Conservation (phyloP, 2,797 vertebrate species). For the Sebastes kiyomatsui region DNA sequence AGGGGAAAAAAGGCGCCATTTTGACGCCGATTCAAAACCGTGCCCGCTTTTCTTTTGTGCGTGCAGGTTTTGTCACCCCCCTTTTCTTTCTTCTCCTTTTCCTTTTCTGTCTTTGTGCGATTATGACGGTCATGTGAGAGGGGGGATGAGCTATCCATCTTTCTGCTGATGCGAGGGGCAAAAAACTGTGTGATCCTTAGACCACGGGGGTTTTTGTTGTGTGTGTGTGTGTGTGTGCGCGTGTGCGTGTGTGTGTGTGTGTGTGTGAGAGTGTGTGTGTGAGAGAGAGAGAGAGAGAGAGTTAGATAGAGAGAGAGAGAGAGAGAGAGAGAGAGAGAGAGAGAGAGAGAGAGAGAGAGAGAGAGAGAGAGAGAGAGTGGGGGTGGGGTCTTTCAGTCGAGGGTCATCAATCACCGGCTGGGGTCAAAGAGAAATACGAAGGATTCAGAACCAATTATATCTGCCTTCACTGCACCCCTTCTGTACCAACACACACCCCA, state of each 20-base stretch:
- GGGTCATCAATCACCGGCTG: conserved; percentile 85
- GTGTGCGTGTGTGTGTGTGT: conserved; percentile 16
- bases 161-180: conserved; percentile 55
- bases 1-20: conserved; percentile 71
- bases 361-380: conserved; percentile 32
- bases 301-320: no score
- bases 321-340: neutral
- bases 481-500: conserved; percentile 32
- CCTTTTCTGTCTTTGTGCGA: conserved; percentile 37
- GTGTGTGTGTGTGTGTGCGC: conserved; percentile 16
- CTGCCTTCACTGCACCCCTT: conserved; percentile 62
- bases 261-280: conserved; percentile 7
- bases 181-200: conserved; percentile 49
- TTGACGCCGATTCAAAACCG: conserved; percentile 69
- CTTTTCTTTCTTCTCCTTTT: conserved; percentile 4
- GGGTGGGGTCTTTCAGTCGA: conserved; percentile 75
- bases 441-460: conserved; percentile 83
- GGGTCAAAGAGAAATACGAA: conserved; percentile 81
- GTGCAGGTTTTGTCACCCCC: neutral
- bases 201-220: conserved; percentile 53
- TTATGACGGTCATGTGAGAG: conserved; percentile 59
- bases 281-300: neutral
- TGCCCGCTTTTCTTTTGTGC: conserved; percentile 43
- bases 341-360: neutral
- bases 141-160: conserved; percentile 69